Evolutionary conservation across 2,797 vertebrate species (phyloP), one percentile per base, ranked within the genome.

Genomic region (Manis crassicaudata): DNA sequence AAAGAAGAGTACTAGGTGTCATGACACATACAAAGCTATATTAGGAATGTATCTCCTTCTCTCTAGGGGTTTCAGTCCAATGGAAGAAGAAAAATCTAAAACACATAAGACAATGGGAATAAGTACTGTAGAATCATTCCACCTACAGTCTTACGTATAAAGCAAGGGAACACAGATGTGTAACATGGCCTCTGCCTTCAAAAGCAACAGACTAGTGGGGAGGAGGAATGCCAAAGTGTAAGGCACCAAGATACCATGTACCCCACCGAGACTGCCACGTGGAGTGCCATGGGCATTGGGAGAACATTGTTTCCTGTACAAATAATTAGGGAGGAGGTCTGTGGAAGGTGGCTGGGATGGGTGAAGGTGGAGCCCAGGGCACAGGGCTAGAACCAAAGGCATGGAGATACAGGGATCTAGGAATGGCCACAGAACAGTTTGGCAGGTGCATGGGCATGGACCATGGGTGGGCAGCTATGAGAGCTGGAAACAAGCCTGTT

Each of bases 291-390:
- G 50, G 67, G 75, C 7, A 8, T 16, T 54, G 35, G 68, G n/a
- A 27, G 63, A 9, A 0, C 4, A 0, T 40, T 0, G 4, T 13
- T 68, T 23, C 65, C 29, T 0, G 0, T 32, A 56, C 10, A n/a
- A 25, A 29, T 56, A 67, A 37, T 75, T n/a, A 21, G 50, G 46
- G 43, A 67, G 21, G 35, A 54, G 52, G 1, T 43, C 52, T 92
- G 35, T 75, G 67, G 80, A 4, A 73, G 27, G 50, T 40, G 43
- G 27, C 35, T 6, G 56, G 63, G 75, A 11, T 27, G 40, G 67
- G 21, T 8, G 21, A 37, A 29, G 20, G 65, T 54, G 20, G 27
- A 56, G 32, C 32, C n/a, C 11, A 14, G 43, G 46, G 43, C 25
- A 40, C 80, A 62, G 18, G 52, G 20, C 70, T 20, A 21, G 62